phyloP scores from a whole-genome alignment of 2,113 vertebrate genomes.

The Barnardius zonarius region DNA sequence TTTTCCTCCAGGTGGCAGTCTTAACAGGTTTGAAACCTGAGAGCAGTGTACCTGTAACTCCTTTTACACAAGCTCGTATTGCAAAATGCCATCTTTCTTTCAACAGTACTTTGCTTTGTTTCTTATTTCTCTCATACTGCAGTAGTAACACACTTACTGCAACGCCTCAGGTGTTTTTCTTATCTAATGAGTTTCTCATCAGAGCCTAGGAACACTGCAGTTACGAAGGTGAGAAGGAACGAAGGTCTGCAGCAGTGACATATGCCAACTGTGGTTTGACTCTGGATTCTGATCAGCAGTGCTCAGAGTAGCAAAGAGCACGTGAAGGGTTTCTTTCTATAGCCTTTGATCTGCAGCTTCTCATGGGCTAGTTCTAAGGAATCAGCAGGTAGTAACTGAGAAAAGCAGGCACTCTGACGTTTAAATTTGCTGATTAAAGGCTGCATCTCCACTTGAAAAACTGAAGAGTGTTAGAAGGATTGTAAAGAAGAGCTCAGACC shows the following conservation, averaged over 20 bases:
- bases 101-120: neutral
- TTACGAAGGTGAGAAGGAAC: neutral
- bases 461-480: neutral
- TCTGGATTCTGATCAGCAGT: neutral
- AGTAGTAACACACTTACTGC: neutral
- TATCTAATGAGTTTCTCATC: neutral
- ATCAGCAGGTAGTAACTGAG: neutral
- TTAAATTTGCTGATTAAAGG: neutral
- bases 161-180: neutral
- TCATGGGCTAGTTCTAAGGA: neutral
- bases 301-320: neutral
- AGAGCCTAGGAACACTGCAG: neutral
- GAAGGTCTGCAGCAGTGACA: neutral
- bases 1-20: neutral
- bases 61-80: neutral
- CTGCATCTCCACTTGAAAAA: neutral
- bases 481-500: neutral
- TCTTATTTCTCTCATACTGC: neutral
- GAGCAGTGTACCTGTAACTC: rapidly evolving
- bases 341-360: neutral
- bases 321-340: neutral
- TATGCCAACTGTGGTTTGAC: neutral
- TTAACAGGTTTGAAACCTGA: neutral
- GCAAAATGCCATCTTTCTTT: neutral
- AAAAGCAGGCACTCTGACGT: neutral